phyloP scores from a whole-genome alignment of 1,140 invertebrate genomes.

The Pararge aegeria region DNA sequence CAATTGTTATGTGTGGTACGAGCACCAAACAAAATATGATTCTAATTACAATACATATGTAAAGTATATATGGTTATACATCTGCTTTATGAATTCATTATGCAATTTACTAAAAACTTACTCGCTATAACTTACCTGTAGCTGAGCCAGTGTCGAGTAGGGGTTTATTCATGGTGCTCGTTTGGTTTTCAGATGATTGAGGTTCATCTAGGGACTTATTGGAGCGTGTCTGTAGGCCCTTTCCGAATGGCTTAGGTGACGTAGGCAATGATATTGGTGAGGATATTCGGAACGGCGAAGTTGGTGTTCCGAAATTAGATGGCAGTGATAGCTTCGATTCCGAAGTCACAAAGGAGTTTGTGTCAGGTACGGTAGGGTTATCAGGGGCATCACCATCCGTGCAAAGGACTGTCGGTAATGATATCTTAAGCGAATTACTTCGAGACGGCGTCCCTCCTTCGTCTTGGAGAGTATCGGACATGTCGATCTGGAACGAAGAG shows the following conservation, averaged over 20 bases:
- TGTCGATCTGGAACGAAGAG: conserved; percentile 56
- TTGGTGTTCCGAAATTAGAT: conserved; percentile 62
- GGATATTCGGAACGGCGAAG: conserved; percentile 56
- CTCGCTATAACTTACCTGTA: no score
- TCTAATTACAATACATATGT: no score
- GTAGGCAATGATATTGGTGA: conserved; percentile 62
- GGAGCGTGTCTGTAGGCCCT: conserved; percentile 38
- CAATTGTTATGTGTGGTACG: no score
- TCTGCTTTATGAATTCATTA: not conserved
- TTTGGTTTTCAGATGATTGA: conserved; percentile 29
- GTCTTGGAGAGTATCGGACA: conserved; percentile 48
- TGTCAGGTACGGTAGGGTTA: conserved; percentile 36
- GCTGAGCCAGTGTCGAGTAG: conserved; percentile 54
- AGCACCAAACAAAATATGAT: no score
- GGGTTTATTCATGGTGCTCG: conserved; percentile 37
- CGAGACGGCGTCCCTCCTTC: conserved; percentile 37
- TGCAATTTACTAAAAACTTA: no score
- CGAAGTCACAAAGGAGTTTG: conserved; percentile 45
- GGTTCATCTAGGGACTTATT: conserved; percentile 42
- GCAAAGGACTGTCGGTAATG: conserved; percentile 60
- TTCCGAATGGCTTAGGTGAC: conserved; percentile 56
- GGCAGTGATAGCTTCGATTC: conserved; percentile 66
- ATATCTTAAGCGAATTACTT: conserved; percentile 54
- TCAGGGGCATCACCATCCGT: conserved; percentile 41
- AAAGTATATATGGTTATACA: no score